Base-by-base conservation (phyloP, 2,888 invertebrate species). In the Drosophila mimica region DNA sequence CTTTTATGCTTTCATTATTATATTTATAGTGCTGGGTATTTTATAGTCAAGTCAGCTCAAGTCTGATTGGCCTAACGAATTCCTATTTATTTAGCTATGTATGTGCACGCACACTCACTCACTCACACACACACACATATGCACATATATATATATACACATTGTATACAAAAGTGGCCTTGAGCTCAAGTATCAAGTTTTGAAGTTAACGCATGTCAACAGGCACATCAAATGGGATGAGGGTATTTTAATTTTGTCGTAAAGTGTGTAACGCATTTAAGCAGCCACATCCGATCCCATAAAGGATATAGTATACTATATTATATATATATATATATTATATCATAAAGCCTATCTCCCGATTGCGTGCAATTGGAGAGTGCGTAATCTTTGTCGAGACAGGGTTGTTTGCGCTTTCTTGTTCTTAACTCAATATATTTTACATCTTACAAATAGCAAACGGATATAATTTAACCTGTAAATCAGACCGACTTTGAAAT, bases 131-230 rank as follows among this genome's bases (percentile, higher is more conserved):
- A 53, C n/a, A 33, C 17, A 28, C 43, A 28, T 34, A 40, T 36
- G 13, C 20, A 9, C 0, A 58, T 30, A 0, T n/a, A 9, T 43
- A 9, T 31, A 11, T n/a, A n/a, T 11, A 46, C 15, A 46, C 46
- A 25, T 46, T 28, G 46, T 43, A 49, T 30, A 48, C 11, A 43
- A 51, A 31, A 40, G 48, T 61, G 82, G 56, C 82, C 82, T 82
- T 82, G 78, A 70, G 70, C 65, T 30, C 48, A 48, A 58, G 59
- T 71, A 81, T 80, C 79, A 76, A 67, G 67, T 79, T 69, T 63
- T 65, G 51, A 74, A 77, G 54, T 58, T 25, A 70, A 70, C 71
- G 71, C 64, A 57, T 52, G 60, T 68, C 49, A 70, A 68, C 40
- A 53, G 53, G 59, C 67, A 34, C 54, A 54, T 60, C 43, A 25